A percentile compares a stretch with the other conserved stretches of the same genome.
Conservation (phyloP, 2,113 vertebrate species). For the Entelurus aequoreus region DNA sequence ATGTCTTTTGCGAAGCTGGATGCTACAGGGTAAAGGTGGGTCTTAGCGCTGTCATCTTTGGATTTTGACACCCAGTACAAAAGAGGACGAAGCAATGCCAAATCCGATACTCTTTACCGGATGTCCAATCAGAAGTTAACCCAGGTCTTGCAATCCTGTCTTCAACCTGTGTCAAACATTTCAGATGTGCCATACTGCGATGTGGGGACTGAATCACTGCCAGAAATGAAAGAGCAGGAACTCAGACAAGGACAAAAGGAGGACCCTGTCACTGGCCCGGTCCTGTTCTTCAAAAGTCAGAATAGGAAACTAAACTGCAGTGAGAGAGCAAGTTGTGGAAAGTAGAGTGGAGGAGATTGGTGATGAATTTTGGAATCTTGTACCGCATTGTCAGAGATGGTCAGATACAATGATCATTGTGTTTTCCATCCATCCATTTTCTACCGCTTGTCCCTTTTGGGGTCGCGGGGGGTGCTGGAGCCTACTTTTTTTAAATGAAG, state of each 20-base stretch:
- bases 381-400: no score
- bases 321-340: background rate
- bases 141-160: background rate
- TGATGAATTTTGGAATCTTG: constrained; percentile 13
- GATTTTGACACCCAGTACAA: constrained; percentile 10
- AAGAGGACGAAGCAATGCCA: background rate
- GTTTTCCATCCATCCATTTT: no score
- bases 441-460: no score
- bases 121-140: background rate
- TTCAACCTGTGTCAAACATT: background rate
- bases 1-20: constrained; percentile 4
- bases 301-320: background rate
- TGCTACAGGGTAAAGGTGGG: constrained; percentile 2
- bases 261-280: background rate
- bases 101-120: background rate
- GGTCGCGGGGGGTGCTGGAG: no score
- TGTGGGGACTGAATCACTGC: no score
- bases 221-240: background rate
- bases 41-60: background rate
- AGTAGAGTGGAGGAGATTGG: background rate
- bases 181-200: background rate
- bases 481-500: no score
- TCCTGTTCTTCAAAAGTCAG: background rate
- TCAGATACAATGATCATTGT: no score
- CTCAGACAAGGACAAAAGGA: background rate